Base-by-base conservation (phyloP, 2,113 vertebrate genomes). In the Cercocebus atys region DNA sequence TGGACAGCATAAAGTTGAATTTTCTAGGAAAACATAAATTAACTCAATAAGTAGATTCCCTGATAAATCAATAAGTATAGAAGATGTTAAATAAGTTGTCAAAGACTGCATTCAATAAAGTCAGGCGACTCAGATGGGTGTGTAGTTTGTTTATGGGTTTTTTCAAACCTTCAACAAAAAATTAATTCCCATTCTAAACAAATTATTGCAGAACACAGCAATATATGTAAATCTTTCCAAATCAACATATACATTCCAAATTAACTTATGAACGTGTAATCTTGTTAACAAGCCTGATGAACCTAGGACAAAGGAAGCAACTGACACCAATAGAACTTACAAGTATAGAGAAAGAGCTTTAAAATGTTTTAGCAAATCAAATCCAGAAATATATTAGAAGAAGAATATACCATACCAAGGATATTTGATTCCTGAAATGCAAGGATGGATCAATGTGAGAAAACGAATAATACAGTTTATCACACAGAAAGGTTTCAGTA, bases 121-220 rank as follows among this genome's bases (percentile, higher is more conserved):
- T 64, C 32, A 64, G 27, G 73, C 18, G 50, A 23, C 40, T 35
- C 20, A 40, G 22, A 38, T 59, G 8, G 11, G 32, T 4, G 2
- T 47, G 32, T 12, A 14, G 27, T 64, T 64, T 64, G 13, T 8
- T 70, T 76, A 86, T n/a, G 64, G 23, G 35, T 57, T 57, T 94
- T 92, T 90, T 96, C 81, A 97, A 83, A 87, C 6, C 81, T 93
- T 80, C n/a, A 68, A 75, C n/a, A 78, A 92, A 92, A 84, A 61
- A 85, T 38, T n/a, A 83, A 78, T 90, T 73, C 9, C 8, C 59
- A 45, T 35, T 70, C 50, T 94, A 79, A 87, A 82, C 61, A 94
- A 90, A 80, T 87, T 57, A 84, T 25, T 38, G 40, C 6, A 66
- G 40, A 68, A 23, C 47, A 84, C n/a, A 80, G 40, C 32, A 79